Evolutionary conservation across 2,113 vertebrate species (phyloP), one percentile per base, ranked within the genome.

Genomic region (Arvicanthis niloticus): DNA sequence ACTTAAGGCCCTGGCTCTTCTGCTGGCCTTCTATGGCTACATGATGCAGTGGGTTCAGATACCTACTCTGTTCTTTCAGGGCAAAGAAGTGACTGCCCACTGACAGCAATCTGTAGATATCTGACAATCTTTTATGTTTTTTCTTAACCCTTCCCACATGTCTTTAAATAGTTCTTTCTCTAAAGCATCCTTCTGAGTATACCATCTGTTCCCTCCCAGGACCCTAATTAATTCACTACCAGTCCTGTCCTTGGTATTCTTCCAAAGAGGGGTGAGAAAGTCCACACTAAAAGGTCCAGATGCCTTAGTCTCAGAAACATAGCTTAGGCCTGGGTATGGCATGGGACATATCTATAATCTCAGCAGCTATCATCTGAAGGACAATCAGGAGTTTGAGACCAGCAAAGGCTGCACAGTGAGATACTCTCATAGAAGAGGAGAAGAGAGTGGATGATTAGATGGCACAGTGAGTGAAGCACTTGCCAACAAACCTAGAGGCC

Each of bases 91-190:
- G 24, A 45, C 15, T 58, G 8, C 12, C 42, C 21, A 48, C 8
- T 86, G 16, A n/a, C n/a, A 2, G 24, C 2, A 76, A 53, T 34
- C 5, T 19, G 48, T 77, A 19, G 45, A 37, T 67, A 77, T 21
- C 56, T 65, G 40, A 29, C 67, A 88, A 86, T 12, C 56, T 77
- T 26, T 67, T 96, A 26, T 29, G 17, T 42, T 22, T 94, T 88
- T 53, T 68, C 82, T 95, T 85, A 82, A 87, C 53, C 24, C 60
- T 94, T 89, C 29, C 16, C 68, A 84, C 5, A 84, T 37, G 4
- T 58, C n/a, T 89, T 42, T 62, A 75, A 94, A 86, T 42, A 89
- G 29, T 84, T 37, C 7, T 67, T 91, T 96, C 73, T 91, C 45
- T 75, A 75, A 84, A 88, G 60, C 19, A 22, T 53, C 72, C 65